Evolutionary conservation across 2,888 invertebrate genomes (phyloP).

Genomic region (Diloba caeruleocephala): DNA sequence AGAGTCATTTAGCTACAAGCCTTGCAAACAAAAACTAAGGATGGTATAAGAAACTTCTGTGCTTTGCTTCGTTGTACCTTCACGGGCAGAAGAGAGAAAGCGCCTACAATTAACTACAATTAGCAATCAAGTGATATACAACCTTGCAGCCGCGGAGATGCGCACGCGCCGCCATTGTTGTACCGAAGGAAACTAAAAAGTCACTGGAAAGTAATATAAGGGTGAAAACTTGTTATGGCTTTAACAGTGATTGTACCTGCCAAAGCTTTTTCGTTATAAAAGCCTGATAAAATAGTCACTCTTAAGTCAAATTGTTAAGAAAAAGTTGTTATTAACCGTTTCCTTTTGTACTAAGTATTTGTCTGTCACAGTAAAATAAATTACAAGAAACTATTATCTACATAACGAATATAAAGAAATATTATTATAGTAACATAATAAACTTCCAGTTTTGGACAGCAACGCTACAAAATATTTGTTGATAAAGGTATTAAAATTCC

Average conservation of each 20-base stretch:
- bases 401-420: conserved; percentile 12
- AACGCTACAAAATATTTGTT: conserved; percentile 35
- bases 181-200: conserved; percentile 15
- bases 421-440: conserved; percentile 9
- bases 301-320: too few species aligned
- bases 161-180: conserved; percentile 41
- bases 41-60: not conserved
- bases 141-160: conserved; percentile 2
- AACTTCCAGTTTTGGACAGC: conserved; percentile 1
- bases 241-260: too few species aligned
- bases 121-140: conserved; percentile 32
- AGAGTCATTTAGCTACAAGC: too few species aligned
- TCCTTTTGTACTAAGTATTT: not conserved
- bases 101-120: conserved; percentile 42
- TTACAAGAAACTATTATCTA: conserved; percentile 16
- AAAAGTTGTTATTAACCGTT: not conserved
- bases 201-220: conserved; percentile 4
- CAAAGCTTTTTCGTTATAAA: too few species aligned
- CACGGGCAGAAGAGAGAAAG: conserved; percentile 16
- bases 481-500: conserved; percentile 43
- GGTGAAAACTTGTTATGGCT: too few species aligned
- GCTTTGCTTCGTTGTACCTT: not conserved
- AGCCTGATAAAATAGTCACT: too few species aligned
- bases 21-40: not conserved
- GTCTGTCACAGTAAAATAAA: conserved; percentile 4